Evolutionary conservation across 2,113 vertebrate genomes (phyloP).

Genomic region (Abramis brama): DNA sequence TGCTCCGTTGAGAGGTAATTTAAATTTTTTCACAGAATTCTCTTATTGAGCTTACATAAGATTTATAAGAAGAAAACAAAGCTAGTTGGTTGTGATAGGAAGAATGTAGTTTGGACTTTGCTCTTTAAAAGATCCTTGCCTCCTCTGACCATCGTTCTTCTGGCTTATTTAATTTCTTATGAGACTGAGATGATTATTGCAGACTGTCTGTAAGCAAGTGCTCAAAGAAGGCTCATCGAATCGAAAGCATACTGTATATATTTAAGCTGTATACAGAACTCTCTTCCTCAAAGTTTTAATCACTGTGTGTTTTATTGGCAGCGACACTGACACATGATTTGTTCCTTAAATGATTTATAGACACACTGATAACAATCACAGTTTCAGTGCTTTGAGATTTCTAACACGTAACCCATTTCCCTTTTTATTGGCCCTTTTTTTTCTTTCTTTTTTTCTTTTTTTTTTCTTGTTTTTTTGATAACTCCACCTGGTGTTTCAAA

Average conservation of each 20-base stretch:
- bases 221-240: not conserved
- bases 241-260: not conserved
- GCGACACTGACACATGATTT: not conserved
- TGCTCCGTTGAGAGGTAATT: constrained; percentile 8
- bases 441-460: not conserved
- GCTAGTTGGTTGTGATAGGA: not conserved
- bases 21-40: not conserved
- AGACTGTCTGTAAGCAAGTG: not conserved
- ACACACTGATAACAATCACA: not conserved
- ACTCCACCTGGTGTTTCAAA: not conserved
- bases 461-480: not conserved
- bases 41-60: not conserved
- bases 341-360: constrained; percentile 9
- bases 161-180: not conserved
- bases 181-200: not conserved
- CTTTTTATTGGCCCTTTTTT: not conserved
- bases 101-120: constrained; percentile 31
- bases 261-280: not conserved
- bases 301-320: not conserved
- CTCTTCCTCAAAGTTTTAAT: not conserved
- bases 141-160: not conserved
- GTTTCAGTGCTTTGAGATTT: not conserved
- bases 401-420: not conserved
- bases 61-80: not conserved
- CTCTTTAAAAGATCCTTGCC: not conserved